Evolutionary conservation across 2,797 vertebrate species (phyloP), one percentile per base, ranked within the genome.

Genomic region (Halcyon badia): DNA sequence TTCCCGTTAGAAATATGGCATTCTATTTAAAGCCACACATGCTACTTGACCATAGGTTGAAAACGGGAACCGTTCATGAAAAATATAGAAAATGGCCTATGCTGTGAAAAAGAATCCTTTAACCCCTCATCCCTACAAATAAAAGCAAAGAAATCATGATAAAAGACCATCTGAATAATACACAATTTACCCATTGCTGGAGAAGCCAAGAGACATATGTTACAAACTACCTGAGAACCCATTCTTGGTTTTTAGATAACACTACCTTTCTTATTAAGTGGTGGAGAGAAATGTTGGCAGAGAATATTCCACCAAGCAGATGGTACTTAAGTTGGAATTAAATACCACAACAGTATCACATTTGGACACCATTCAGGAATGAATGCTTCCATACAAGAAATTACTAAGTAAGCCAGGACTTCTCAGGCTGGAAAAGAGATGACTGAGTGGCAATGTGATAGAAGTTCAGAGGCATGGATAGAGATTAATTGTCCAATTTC

Each of bases 281-380:
- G 25, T 84, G 28, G 69, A 91, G 39, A 86, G 64, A 91, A 93
- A 86, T 13, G 5, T 9, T 97, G 93, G 93, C 93, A 96, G 54
- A 60, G 24, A 71, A 58, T 81, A 66, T 69, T 72, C 37, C 58
- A 77, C 54, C 54, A 76, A 76, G 49, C 94, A 97, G 94, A 94
- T 92, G 92, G 80, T 70, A 76, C 83, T 89, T 75, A 95, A 94
- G 35, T 56, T 89, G 88, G 70, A 94, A 96, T 95, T 87, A 93
- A 96, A 92, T 54, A 84, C 70, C 58, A 70, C 70, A 93, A 81
- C 42, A 54, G 30, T 92, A 91, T 72, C 39, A 57, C n/a, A 51
- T 93, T 91, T 93, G 94, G 94, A 87, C 54, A 82, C 26, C 25
- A 35, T 78, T 94, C 94, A 96, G 91, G 83, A 90, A 79, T 11